Base-by-base conservation (phyloP, 2,113 vertebrate genomes). In the Rafetus swinhoei region DNA sequence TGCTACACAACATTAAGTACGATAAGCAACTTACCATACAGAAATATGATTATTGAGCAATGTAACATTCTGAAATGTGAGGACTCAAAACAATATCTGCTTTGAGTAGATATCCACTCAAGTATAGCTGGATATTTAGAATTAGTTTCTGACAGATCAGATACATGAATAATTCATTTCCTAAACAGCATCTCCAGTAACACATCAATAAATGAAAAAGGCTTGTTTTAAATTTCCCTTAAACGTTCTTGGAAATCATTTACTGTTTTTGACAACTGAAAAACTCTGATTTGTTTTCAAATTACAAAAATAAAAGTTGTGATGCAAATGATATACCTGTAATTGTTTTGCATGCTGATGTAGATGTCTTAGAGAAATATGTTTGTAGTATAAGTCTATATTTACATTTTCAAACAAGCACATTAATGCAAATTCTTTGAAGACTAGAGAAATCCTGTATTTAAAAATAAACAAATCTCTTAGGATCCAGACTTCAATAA, bases 81-180 rank as follows among this genome's bases (percentile, higher is more conserved):
- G 82, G 65, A 93, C 25, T 21, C 60, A 85, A 85, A 62, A 93
- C 27, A 72, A 4, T 88, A 25, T 72, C 54, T 96, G 21, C 77
- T 93, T 92, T 94, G 45, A 82, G 57, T 74, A 95, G 25, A 90
- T 62, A 81, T 50, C 15, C 53, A 65, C 76, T 93, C 79, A 92
- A 72, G 53, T 88, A 35, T 29, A 45, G n/a, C 87, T 82, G 53
- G 81, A 79, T 94, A 62, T 85, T 96, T 90, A 81, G 29, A 95
- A 86, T 87, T 92, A 88, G 45, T 65, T 96, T 95, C 50, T 94
- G 84, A 89, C 81, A 88, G 39, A 89, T 88, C 77, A 90, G 35
- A 12, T 7, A 72, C 88, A 87, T 95, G 62, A 94, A 95, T 96
- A 96, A 96, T 96, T 97, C 85, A 94, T 86, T 94, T 74, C 84